Evolutionary conservation across 1,140 invertebrate species (phyloP).

Genomic region (Calliphora vicina): DNA sequence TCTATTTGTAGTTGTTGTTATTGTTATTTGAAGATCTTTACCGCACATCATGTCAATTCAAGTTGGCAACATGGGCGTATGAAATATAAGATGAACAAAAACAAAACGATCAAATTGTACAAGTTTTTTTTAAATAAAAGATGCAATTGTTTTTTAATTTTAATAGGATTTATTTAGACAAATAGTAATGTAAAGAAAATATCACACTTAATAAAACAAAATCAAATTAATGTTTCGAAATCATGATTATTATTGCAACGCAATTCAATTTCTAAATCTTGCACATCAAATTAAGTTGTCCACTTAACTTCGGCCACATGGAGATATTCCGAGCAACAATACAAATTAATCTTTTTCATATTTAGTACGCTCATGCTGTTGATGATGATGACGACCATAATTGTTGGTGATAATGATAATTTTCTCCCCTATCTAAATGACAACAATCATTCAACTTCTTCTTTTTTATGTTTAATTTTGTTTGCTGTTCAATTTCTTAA

Average conservation of each 20-base stretch:
- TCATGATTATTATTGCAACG: conserved; percentile 21
- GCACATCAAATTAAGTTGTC: conserved; percentile 26
- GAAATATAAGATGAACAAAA: background rate
- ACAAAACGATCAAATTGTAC: background rate
- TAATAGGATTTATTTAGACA: too few species aligned
- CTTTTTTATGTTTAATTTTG: background rate
- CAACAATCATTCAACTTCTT: background rate
- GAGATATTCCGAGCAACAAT: background rate
- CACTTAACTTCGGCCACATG: background rate
- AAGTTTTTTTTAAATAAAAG: too few species aligned
- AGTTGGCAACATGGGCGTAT: background rate
- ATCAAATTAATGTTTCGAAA: background rate
- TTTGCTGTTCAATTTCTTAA: background rate
- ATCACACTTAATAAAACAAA: background rate
- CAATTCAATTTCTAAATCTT: conserved; percentile 30
- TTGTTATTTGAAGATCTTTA: background rate
- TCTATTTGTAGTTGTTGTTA: background rate
- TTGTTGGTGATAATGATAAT: background rate
- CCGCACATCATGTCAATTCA: background rate
- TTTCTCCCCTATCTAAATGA: background rate
- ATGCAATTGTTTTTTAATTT: background rate
- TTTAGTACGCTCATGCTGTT: background rate
- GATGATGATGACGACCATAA: background rate
- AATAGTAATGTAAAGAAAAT: background rate
- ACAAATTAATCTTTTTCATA: background rate